Evolutionary conservation across 2,888 invertebrate species (phyloP).

Genomic region (Scaptomyza cyrtandrae): DNA sequence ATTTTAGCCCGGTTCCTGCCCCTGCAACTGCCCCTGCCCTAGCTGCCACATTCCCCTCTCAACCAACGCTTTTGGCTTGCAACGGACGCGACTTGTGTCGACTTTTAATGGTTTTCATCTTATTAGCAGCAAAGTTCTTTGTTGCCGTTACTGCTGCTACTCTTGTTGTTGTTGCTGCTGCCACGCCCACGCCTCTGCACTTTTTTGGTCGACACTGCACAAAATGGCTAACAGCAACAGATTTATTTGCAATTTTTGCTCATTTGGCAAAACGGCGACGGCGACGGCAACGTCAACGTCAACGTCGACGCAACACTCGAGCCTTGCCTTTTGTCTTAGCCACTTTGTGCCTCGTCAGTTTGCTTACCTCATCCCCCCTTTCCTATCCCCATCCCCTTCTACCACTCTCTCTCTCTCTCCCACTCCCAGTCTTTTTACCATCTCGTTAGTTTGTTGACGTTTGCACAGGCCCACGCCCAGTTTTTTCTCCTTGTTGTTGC

Average conservation of each 20-base stretch:
- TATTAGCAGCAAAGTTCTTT: constrained; percentile 82
- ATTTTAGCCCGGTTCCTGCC: constrained; percentile 6
- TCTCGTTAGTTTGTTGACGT: constrained; percentile 66
- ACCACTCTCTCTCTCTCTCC: neutral
- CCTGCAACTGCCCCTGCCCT: neutral
- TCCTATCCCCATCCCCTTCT: neutral
- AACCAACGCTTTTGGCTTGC: constrained; percentile 47
- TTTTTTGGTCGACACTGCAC: constrained; percentile 50
- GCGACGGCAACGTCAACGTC: constrained; percentile 19
- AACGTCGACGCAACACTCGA: constrained; percentile 36
- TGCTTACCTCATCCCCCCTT: neutral
- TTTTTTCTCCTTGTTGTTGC: constrained; percentile 2
- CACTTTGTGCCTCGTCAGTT: constrained; percentile 60
- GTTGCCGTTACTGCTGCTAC: constrained; percentile 62
- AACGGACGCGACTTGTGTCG: constrained; percentile 79
- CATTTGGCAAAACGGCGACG: constrained; percentile 69
- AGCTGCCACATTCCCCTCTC: neutral
- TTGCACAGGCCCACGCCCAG: constrained; percentile 21
- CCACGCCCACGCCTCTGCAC: constrained; percentile 42
- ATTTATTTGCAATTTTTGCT: constrained; percentile 81
- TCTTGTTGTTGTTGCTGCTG: constrained; percentile 29
- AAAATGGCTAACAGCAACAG: constrained; percentile 74
- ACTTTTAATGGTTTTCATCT: constrained; percentile 81
- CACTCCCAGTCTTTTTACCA: constrained; percentile 40
- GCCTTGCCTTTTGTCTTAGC: constrained; percentile 74